A percentile compares a stretch with the other conserved stretches of the same genome.
phyloP scores from a whole-genome alignment of 2,888 invertebrate species.

The Apotomis capreana region DNA sequence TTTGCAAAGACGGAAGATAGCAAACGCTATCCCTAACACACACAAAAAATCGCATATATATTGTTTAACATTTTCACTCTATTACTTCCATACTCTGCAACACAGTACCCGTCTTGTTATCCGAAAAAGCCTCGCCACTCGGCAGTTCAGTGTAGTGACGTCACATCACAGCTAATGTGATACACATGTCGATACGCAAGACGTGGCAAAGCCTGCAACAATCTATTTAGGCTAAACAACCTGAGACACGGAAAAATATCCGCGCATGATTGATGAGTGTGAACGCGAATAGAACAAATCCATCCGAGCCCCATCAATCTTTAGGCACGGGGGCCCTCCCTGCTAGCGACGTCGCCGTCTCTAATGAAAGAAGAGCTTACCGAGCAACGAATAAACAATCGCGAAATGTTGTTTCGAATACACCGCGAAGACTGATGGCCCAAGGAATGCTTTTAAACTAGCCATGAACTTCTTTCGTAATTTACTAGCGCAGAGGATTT shows the following conservation, averaged over 20 bases:
- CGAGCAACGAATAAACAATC: conserved; percentile 79
- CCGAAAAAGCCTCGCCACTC: conserved; percentile 12
- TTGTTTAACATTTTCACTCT: no score
- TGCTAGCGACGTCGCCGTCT: conserved; percentile 73
- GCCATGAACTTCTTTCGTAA: conserved; percentile 46
- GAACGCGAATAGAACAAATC: conserved; percentile 82
- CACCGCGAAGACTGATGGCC: conserved; percentile 73
- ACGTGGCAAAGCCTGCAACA: conserved; percentile 71
- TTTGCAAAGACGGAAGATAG: no score
- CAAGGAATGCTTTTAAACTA: conserved; percentile 58
- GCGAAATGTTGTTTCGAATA: conserved; percentile 78
- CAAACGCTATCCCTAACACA: no score
- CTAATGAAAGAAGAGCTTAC: conserved; percentile 82
- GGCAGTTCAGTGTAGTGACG: conserved; percentile 32
- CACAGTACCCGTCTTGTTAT: neutral
- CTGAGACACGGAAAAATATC: conserved; percentile 82
- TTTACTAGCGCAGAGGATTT: conserved; percentile 32
- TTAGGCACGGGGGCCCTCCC: conserved; percentile 64
- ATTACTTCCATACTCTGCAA: no score
- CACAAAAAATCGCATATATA: no score
- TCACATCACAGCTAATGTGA: conserved; percentile 67
- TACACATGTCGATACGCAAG: conserved; percentile 70
- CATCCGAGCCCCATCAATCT: conserved; percentile 80
- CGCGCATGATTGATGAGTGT: conserved; percentile 81
- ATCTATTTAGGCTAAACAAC: conserved; percentile 81